Conservation (phyloP, 2,888 invertebrate genomes). For the Polydesmus complanatus region DNA sequence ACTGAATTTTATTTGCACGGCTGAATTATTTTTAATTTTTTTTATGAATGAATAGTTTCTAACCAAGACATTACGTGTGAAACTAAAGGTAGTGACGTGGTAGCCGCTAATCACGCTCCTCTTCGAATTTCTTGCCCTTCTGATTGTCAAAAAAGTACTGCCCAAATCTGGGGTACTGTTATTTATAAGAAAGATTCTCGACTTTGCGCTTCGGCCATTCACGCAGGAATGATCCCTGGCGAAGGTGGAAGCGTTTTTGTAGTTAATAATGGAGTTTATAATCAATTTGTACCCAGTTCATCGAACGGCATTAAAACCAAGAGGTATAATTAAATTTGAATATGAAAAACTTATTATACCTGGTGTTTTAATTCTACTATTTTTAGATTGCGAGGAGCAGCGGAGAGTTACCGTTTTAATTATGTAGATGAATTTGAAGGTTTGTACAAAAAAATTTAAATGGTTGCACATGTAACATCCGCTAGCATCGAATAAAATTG, state of each 20-base stretch:
- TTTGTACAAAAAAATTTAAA: no score
- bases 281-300: constrained; percentile 2
- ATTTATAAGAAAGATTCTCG: constrained; percentile 8
- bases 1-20: background rate
- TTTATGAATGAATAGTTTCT: background rate
- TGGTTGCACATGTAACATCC: no score
- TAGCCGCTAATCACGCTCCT: background rate
- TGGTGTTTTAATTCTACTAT: background rate
- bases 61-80: background rate
- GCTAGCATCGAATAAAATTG: no score
- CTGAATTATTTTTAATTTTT: background rate
- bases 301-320: constrained; percentile 10
- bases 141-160: background rate
- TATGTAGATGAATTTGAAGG: constrained; percentile 6
- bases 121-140: constrained; percentile 8
- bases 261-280: constrained; percentile 10
- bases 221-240: constrained; percentile 9
- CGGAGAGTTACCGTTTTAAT: constrained; percentile 11
- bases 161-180: constrained; percentile 11
- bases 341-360: background rate
- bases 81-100: background rate
- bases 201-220: constrained; percentile 10
- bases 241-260: constrained; percentile 9
- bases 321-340: background rate
- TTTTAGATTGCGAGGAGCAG: background rate